phyloP scores from a whole-genome alignment of 1,140 invertebrate genomes.

The Solenopsis fugax region DNA sequence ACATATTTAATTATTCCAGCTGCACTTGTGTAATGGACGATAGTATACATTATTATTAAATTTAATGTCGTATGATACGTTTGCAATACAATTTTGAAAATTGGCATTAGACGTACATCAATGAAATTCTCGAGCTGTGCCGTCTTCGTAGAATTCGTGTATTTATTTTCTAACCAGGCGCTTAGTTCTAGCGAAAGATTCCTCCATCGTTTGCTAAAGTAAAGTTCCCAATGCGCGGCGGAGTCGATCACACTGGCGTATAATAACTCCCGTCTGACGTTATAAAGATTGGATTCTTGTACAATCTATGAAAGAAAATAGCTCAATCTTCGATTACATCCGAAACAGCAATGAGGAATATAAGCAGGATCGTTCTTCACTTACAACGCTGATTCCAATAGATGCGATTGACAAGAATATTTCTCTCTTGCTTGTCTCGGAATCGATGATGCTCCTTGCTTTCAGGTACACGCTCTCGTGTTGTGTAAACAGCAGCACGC shows the following conservation, averaged over 20 bases:
- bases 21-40: background rate
- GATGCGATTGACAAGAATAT: constrained; percentile 91
- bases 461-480: constrained; percentile 91
- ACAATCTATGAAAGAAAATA: constrained; percentile 66
- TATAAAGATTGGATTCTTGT: constrained; percentile 61
- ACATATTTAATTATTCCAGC: constrained; percentile 6
- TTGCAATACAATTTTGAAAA: background rate
- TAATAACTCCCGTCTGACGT: constrained; percentile 87
- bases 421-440: constrained; percentile 90
- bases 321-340: constrained; percentile 22
- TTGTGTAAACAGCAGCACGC: constrained; percentile 93
- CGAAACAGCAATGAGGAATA: background rate
- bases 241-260: constrained; percentile 90
- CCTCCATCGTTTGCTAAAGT: constrained; percentile 93
- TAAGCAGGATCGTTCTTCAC: constrained; percentile 17
- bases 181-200: constrained; percentile 91
- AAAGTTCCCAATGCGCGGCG: constrained; percentile 93
- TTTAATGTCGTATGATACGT: too few species aligned
- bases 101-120: constrained; percentile 80
- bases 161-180: constrained; percentile 94
- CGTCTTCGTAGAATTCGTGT: constrained; percentile 89
- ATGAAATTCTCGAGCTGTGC: constrained; percentile 92
- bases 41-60: background rate
- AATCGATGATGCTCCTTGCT: constrained; percentile 90
- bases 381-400: constrained; percentile 89